Percentiles rank a stretch among this genome's conserved stretches.
These are phyloP conservation scores for Meliscaeva auricollis DNA, from an alignment of 2,888 invertebrate genomes.

Conservation along the genomic window DNA sequence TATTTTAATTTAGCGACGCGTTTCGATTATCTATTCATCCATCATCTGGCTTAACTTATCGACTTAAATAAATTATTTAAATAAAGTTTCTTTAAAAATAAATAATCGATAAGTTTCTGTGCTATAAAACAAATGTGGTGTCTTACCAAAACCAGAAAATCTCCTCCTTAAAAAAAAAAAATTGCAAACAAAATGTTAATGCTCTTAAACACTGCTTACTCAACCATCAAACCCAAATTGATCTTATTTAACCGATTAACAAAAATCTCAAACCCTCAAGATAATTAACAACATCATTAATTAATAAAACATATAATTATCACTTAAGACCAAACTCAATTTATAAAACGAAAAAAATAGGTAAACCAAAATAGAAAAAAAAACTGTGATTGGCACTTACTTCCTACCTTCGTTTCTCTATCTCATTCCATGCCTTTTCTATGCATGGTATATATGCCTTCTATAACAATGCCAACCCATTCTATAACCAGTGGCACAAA, in stretches of 20 bases:
- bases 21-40: too few species aligned
- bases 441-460: constrained; percentile 7
- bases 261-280: constrained; percentile 41
- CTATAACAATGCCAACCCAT: constrained; percentile 32
- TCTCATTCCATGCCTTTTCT: constrained; percentile 15
- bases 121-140: neutral
- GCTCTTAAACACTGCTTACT: constrained; percentile 15
- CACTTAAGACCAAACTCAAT: constrained; percentile 38
- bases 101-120: neutral
- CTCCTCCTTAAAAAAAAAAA: neutral
- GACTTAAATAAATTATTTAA: too few species aligned
- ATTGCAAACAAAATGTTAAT: neutral
- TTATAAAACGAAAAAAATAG: constrained; percentile 37
- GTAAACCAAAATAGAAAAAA: neutral
- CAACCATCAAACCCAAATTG: neutral
- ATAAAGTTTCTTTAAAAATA: too few species aligned
- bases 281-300: constrained; percentile 65
- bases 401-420: constrained; percentile 36
- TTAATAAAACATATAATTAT: constrained; percentile 49
- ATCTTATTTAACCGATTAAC: constrained; percentile 49
- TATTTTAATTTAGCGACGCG: too few species aligned
- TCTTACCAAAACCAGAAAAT: neutral
- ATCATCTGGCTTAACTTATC: too few species aligned
- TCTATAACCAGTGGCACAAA: constrained; percentile 32
- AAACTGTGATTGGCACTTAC: constrained; percentile 55